Conservation (phyloP, 2,888 invertebrate species). For the Pristionchus mayeri region DNA sequence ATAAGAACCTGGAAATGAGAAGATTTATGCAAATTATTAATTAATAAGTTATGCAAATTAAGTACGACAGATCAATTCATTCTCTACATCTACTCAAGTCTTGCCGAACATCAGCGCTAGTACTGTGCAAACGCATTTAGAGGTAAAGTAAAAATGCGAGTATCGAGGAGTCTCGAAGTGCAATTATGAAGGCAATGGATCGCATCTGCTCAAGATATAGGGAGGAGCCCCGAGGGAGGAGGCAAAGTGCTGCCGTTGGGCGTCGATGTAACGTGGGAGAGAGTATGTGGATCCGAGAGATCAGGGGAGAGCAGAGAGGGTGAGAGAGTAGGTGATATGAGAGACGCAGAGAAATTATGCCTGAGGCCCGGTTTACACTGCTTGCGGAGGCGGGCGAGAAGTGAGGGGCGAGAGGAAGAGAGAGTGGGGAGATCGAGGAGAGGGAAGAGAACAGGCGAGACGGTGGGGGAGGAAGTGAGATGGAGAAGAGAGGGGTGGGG, state of each 20-base stretch:
- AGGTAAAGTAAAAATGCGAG: background rate
- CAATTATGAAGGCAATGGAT: background rate
- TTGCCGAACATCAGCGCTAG: background rate
- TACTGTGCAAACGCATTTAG: background rate
- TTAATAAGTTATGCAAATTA: background rate
- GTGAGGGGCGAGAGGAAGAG: background rate
- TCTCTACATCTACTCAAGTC: no score
- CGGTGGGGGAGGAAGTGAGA: background rate
- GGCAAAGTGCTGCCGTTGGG: background rate
- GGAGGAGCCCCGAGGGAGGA: background rate
- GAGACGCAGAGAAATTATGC: background rate
- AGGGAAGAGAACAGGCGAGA: background rate
- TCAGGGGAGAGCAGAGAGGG: background rate
- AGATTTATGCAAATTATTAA: background rate
- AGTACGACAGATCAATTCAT: no score
- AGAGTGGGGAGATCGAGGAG: background rate
- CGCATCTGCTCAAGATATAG: background rate
- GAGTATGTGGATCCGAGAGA: background rate
- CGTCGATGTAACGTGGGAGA: background rate
- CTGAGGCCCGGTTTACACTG: background rate
- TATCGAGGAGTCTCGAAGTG: no score
- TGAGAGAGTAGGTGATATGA: constrained; percentile 7
- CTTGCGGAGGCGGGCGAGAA: background rate
- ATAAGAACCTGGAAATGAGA: constrained; percentile 46
- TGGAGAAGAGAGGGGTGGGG: background rate